phyloP scores from a whole-genome alignment of 2,888 invertebrate species.

The Uloborus plumipes region DNA sequence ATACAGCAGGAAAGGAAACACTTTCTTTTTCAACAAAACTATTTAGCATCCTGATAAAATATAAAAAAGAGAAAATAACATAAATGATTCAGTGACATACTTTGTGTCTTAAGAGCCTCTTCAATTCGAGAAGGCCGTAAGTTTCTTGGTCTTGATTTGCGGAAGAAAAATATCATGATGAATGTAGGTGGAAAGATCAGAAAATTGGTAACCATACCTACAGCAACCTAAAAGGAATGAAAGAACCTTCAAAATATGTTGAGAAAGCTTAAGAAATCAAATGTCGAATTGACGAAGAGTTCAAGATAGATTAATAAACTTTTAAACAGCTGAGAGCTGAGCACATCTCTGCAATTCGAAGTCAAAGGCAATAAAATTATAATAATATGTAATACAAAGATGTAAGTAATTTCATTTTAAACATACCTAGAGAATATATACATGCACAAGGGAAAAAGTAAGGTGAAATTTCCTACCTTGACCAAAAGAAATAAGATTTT shows the following conservation, averaged over 20 bases:
- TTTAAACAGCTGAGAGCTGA: too few species aligned
- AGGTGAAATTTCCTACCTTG: too few species aligned
- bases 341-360: too few species aligned
- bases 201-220: constrained; percentile 72
- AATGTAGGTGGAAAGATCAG: constrained; percentile 73
- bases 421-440: too few species aligned
- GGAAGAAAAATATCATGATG: constrained; percentile 72
- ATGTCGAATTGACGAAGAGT: neutral
- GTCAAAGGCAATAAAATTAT: neutral
- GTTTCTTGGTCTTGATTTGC: constrained; percentile 68
- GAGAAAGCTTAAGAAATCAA: neutral
- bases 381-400: neutral
- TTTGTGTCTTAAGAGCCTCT: constrained; percentile 65
- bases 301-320: too few species aligned
- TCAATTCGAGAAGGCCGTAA: constrained; percentile 67
- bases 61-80: neutral
- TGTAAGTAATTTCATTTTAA: too few species aligned
- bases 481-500: too few species aligned
- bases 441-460: too few species aligned
- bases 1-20: neutral
- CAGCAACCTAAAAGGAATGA: constrained; percentile 70
- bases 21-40: neutral
- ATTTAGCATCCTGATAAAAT: neutral
- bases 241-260: neutral
- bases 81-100: constrained; percentile 31